These are phyloP conservation scores for Rhipidura dahli DNA, from an alignment of 2,113 vertebrate genomes.

Conservation along the genomic window DNA sequence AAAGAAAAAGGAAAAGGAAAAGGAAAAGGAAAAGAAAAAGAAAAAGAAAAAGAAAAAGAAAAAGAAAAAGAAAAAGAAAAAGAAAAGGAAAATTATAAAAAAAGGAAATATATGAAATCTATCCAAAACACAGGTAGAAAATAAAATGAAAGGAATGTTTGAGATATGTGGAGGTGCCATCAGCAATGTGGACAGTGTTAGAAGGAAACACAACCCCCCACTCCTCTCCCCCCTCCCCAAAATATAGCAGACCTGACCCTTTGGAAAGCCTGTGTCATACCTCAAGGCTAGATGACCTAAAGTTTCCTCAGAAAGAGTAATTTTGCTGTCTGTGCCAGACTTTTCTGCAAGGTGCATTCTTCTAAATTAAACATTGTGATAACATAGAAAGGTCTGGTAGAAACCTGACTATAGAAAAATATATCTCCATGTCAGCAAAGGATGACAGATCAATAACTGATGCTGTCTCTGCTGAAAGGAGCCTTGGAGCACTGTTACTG, in stretches of 20 bases:
- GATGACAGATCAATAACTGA: conserved; percentile 44
- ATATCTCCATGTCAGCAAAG: conserved; percentile 33
- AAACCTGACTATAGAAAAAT: conserved; percentile 37
- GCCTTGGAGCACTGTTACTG: not conserved
- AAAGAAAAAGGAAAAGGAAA: too few relatives aligned
- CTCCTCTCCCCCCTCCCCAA: too few relatives aligned
- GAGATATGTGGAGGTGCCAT: not conserved
- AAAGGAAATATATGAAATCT: accelerated
- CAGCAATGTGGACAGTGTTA: not conserved
- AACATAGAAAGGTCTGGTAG: conserved; percentile 15
- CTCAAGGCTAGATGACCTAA: not conserved
- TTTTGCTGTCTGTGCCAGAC: not conserved
- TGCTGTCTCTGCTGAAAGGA: conserved; percentile 2
- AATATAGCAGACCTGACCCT: not conserved
- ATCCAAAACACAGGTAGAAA: not conserved
- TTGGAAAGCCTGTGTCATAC: not conserved
- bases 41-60: not conserved
- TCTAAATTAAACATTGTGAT: conserved; percentile 38
- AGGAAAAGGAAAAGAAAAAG: not conserved
- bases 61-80: too few relatives aligned
- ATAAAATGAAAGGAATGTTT: not conserved
- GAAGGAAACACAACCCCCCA: not conserved
- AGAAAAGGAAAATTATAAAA: accelerated
- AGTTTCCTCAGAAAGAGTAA: not conserved
- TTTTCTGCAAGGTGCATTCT: not conserved